phyloP scores from a whole-genome alignment of 2,888 invertebrate species.

The Agrochola macilenta region DNA sequence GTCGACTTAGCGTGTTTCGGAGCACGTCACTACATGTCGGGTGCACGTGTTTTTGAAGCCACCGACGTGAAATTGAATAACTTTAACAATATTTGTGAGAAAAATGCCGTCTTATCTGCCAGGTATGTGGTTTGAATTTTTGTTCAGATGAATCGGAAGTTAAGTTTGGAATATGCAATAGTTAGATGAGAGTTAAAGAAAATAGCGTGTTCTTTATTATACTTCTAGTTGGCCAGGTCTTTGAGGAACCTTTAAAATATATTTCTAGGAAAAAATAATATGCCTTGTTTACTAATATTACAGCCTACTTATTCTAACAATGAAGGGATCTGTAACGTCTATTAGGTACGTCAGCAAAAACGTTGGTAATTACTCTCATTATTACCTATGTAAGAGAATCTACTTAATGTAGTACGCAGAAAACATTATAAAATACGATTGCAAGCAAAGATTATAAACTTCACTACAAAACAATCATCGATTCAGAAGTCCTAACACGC shows the following conservation, averaged over 20 bases:
- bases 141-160: neutral
- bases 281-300: neutral
- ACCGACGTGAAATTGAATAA: slow-evolving; percentile 59
- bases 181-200: neutral
- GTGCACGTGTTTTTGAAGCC: slow-evolving; percentile 51
- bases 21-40: slow-evolving; percentile 53
- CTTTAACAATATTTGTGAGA: slow-evolving; percentile 51
- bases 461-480: slow-evolving; percentile 17
- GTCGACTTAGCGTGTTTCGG: slow-evolving; percentile 54
- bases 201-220: neutral
- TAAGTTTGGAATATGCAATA: neutral
- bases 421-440: neutral
- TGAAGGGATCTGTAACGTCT: neutral
- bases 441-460: slow-evolving; percentile 8
- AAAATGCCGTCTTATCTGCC: slow-evolving; percentile 37
- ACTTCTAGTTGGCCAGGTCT: neutral
- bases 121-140: slow-evolving; percentile 28
- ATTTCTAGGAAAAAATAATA: neutral
- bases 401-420: neutral
- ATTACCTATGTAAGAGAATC: neutral
- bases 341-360: neutral
- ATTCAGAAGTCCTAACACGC: slow-evolving; percentile 33
- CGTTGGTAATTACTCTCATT: neutral
- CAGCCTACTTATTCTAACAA: neutral
- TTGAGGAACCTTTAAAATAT: neutral